Evolutionary conservation across 2,888 invertebrate genomes (phyloP).

Genomic region (Ptilodon capucinus): DNA sequence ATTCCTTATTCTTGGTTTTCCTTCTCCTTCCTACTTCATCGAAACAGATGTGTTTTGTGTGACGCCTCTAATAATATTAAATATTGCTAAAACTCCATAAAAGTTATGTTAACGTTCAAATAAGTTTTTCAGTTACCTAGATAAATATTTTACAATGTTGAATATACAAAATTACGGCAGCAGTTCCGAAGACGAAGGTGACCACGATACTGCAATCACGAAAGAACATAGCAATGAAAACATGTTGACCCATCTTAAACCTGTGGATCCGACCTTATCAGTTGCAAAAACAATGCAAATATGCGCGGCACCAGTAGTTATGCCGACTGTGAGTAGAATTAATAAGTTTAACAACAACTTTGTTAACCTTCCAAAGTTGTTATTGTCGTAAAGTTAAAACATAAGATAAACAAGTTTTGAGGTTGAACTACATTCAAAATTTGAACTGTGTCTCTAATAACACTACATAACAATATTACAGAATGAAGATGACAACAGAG

Average conservation of each 20-base stretch:
- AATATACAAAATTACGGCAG: slow-evolving; percentile 89
- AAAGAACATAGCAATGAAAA: slow-evolving; percentile 66
- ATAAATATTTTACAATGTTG: slow-evolving; percentile 79
- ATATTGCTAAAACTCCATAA: too few species aligned
- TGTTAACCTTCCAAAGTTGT: too few species aligned
- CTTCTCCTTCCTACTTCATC: background rate
- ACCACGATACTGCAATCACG: slow-evolving; percentile 61
- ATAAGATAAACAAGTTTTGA: too few species aligned
- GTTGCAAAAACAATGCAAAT: slow-evolving; percentile 85
- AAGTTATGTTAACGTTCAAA: too few species aligned
- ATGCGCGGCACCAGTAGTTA: slow-evolving; percentile 92
- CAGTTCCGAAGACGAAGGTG: slow-evolving; percentile 87
- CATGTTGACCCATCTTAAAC: slow-evolving; percentile 78
- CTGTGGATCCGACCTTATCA: slow-evolving; percentile 81
- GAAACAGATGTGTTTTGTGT: background rate
- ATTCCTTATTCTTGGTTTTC: background rate
- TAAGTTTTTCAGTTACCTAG: background rate
- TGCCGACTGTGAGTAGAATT: slow-evolving; percentile 85
- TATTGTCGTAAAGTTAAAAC: too few species aligned
- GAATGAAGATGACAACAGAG: slow-evolving; percentile 87
- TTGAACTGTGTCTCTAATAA: too few species aligned
- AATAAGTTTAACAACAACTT: too few species aligned
- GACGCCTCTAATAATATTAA: too few species aligned
- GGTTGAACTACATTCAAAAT: too few species aligned
- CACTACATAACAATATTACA: too few species aligned